Evolutionary conservation across 2,797 vertebrate species (phyloP), one percentile per base, ranked within the genome.

Genomic region (Tarsius wallacei): DNA sequence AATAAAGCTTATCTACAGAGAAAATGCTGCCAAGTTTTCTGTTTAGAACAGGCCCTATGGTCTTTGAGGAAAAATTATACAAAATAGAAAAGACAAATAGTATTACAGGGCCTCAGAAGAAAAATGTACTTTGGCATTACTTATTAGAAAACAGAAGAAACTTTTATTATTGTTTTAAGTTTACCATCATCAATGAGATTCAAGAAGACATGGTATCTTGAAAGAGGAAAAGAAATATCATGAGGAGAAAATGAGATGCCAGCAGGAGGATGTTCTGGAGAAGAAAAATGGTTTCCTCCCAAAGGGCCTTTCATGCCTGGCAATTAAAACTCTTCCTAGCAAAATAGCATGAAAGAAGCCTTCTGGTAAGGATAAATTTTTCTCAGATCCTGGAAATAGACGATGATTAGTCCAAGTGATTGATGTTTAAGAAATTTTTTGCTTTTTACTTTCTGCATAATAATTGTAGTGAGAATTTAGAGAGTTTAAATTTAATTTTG

Each of bases 301-400:
- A 4, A 57, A 61, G 31, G 22, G 73, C 1, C 5, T 61, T 78
- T 78, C 47, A 24, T 42, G 21, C 26, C 42, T 91, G 73, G 6
- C 66, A 33, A 31, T 33, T 68, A 77, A 74, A 91, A 66, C 6
- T 70, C 10, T 49, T 63, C n/a, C 63, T 36, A 28, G 7, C 24
- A 86, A 55, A 93, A 55, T 5, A 64, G 16, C 24, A 53, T 51
- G 16, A 33, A 81, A 73, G 57, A 12, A n/a, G 12, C 47, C 42
- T 55, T 87, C 47, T 61, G 21, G 22, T 2, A 66, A 84, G 36
- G 31, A 71, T 36, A 61, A 4, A 26, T 51, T 70, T 90, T 53
- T 84, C 55, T 94, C 21, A 78, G 78, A 74, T 82, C 26, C 85
- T 93, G 83, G 70, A 90, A 70, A 66, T 21, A 83, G 59, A 66